Evolutionary conservation across 92 coral and sea anemone species (phyloP), one percentile per base, ranked within the genome.

Genomic region (Palythoa caribaeorum): DNA sequence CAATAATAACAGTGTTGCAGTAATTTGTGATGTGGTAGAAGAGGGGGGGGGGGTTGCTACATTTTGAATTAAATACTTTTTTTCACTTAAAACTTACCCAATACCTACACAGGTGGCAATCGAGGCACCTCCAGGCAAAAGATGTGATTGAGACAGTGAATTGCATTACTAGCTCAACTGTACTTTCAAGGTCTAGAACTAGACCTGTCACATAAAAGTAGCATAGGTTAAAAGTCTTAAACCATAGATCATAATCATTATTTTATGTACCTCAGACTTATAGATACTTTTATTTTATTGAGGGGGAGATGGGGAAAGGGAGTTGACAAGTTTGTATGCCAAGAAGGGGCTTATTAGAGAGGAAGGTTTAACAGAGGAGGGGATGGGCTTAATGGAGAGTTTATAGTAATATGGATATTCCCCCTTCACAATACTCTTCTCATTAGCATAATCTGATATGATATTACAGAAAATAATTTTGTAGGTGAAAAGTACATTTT

Each of bases 381-480:
- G 28, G 28, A 28, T 28, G 28, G 28, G 28, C 28, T 28, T 28
- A 28, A 68, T 68, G 14, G 39, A 68, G 3, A 68, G 73, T 68
- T 68, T 68, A 68, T 35, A 68, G 28, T 68, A 68, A 28, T 68
- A 68, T 36, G 10, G 16, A 71, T 36, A 19, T 71, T 71, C 21
- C 38, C 44, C 38, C 44, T 14, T 9, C 75, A 71, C 75, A 35
- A 71, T 71, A 71, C 11, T 71, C 28, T 71, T 71, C 37, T 71
- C 75, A 71, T 71, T 71, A 71, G 44, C 38, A 71, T 71, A 35
- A 19, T 71, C 75, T 71, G 75, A 71, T 71, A 71, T 71, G 75
- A 36, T 71, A 71, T 21, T 71, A 38, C 75, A 35, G 75, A 71
- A 71, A 10, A 71, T 21, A 11, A 69, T 71, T 19, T 71, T 71